Conservation (phyloP, 2,113 vertebrate genomes). For the Ammodytes dubius region DNA sequence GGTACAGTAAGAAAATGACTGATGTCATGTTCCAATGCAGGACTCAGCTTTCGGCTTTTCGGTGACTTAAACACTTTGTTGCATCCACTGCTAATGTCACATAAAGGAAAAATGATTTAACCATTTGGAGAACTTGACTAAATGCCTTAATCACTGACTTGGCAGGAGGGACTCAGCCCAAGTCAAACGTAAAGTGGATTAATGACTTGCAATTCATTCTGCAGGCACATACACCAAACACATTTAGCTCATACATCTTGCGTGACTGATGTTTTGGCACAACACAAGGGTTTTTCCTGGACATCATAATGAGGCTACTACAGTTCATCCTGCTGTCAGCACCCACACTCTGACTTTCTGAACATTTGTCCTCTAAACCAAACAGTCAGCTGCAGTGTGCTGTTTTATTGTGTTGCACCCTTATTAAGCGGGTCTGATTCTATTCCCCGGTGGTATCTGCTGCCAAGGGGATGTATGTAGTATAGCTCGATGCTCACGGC, state of each 20-base stretch:
- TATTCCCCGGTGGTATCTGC: slow-evolving; percentile 32
- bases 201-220: slow-evolving; percentile 9
- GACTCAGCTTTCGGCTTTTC: background rate
- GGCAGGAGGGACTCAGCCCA: background rate
- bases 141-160: slow-evolving; percentile 33
- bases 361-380: slow-evolving; percentile 46
- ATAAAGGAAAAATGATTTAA: slow-evolving; percentile 2
- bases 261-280: slow-evolving; percentile 36
- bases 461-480: slow-evolving; percentile 69
- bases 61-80: background rate
- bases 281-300: slow-evolving; percentile 17
- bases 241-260: slow-evolving; percentile 6
- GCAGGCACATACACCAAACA: slow-evolving; percentile 13
- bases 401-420: slow-evolving; percentile 54
- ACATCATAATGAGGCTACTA: slow-evolving; percentile 23
- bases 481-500: slow-evolving; percentile 46
- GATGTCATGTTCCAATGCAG: background rate
- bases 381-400: slow-evolving; percentile 32
- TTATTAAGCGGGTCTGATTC: slow-evolving; percentile 38
- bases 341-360: slow-evolving; percentile 15
- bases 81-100: background rate
- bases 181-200: background rate
- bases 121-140: slow-evolving; percentile 19
- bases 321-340: slow-evolving; percentile 16
- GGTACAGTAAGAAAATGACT: background rate